Evolutionary conservation across 2,888 invertebrate genomes (phyloP).

Genomic region (Orthosia cruda): DNA sequence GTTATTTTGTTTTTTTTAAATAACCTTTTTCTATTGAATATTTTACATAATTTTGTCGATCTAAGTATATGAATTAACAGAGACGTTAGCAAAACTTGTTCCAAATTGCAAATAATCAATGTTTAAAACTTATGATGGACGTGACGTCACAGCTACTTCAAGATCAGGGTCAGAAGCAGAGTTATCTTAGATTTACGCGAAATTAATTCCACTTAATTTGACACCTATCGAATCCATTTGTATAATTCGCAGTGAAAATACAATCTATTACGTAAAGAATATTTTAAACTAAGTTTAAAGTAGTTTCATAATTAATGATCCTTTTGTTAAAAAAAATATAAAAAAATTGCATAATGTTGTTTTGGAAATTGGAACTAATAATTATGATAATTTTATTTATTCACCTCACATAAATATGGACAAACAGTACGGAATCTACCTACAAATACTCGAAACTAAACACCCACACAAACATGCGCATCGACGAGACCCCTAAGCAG

Average conservation of each 20-base stretch:
- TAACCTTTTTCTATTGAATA: too few species aligned
- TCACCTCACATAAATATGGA: too few species aligned
- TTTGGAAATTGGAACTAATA: not conserved
- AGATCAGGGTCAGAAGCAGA: conserved; percentile 23
- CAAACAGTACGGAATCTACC: too few species aligned
- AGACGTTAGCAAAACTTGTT: not conserved
- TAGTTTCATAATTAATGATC: not conserved
- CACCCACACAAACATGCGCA: too few species aligned
- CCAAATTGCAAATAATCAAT: not conserved
- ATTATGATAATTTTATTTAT: not conserved
- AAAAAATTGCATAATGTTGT: not conserved
- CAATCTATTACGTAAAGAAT: too few species aligned
- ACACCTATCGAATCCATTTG: not conserved
- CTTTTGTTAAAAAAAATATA: not conserved
- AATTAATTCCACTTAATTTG: conserved; percentile 3
- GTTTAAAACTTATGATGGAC: not conserved
- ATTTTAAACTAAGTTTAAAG: too few species aligned
- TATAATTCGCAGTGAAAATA: not conserved
- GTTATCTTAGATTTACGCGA: not conserved
- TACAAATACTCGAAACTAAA: too few species aligned
- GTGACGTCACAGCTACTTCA: not conserved
- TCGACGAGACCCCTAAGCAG: too few species aligned
- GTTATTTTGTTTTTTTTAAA: too few species aligned
- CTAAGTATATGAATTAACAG: too few species aligned
- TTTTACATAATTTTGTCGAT: not conserved